Conservation (phyloP, 2,113 vertebrate species). For the Hylia prasina region DNA sequence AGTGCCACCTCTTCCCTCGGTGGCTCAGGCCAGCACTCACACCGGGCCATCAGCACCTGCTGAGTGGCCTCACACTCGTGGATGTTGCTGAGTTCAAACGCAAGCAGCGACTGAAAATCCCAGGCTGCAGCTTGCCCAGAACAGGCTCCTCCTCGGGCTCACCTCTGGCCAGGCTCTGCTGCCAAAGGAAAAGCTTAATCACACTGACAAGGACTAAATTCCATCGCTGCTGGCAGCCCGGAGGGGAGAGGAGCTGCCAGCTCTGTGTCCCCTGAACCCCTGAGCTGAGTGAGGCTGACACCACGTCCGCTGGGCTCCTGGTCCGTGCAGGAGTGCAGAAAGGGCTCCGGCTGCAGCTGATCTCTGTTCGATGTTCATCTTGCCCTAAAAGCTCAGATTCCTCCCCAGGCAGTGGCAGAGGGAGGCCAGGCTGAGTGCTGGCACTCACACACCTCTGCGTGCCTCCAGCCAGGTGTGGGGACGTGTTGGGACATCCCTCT, state of each 20-base stretch:
- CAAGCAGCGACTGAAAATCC: neutral
- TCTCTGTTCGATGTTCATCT: neutral
- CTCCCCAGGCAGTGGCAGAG: neutral
- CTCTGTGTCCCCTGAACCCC: fast-evolving
- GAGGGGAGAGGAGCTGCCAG: neutral
- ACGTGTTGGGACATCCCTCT: no score
- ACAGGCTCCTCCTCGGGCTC: neutral
- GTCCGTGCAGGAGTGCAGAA: fast-evolving
- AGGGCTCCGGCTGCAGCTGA: fast-evolving
- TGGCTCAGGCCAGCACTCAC: neutral
- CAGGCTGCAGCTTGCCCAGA: neutral
- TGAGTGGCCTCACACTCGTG: neutral
- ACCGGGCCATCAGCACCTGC: fast-evolving
- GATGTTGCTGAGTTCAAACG: neutral
- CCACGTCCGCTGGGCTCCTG: neutral
- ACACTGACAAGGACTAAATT: neutral
- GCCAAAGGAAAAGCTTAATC: neutral
- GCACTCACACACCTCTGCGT: fast-evolving
- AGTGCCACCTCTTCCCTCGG: neutral
- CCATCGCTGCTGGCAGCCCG: neutral
- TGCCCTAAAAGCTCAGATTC: neutral
- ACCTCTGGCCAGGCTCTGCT: neutral
- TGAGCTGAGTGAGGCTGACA: neutral
- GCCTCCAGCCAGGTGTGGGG: neutral
- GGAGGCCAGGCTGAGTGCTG: neutral